These are phyloP conservation scores for Eudorcas thomsonii DNA, from an alignment of 2,113 vertebrate species.

Conservation along the genomic window DNA sequence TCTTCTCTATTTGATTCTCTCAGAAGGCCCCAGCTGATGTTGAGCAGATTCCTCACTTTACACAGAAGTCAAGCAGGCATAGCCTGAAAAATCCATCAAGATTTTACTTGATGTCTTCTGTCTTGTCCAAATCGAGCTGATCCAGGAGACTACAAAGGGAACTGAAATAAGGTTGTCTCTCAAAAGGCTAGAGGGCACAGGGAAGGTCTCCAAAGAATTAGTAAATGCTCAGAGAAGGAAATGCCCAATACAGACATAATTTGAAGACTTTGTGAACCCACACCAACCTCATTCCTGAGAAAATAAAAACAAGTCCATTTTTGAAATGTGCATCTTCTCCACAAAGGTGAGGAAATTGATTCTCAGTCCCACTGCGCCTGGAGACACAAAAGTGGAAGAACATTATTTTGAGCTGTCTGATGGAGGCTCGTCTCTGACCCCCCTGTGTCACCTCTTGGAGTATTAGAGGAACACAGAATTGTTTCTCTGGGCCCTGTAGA, in stretches of 20 bases:
- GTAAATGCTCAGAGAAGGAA: conserved; percentile 37
- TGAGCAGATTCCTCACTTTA: conserved; percentile 45
- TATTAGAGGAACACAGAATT: background rate
- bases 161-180: conserved; percentile 40
- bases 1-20: conserved; percentile 48
- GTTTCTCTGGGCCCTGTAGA: background rate
- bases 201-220: conserved; percentile 41
- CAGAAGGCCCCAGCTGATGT: background rate
- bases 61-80: conserved; percentile 45
- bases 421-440: background rate
- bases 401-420: background rate
- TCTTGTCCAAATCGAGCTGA: conserved; percentile 48
- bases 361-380: background rate
- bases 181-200: conserved; percentile 5
- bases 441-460: background rate
- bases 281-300: conserved; percentile 25
- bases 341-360: conserved; percentile 40
- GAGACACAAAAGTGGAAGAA: background rate
- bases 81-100: conserved; percentile 49
- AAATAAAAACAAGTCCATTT: conserved; percentile 36
- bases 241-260: conserved; percentile 49
- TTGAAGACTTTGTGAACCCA: conserved; percentile 29
- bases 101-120: conserved; percentile 27
- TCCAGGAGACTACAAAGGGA: conserved; percentile 16
- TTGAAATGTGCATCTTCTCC: background rate